Evolutionary conservation across 2,113 vertebrate species (phyloP).

Genomic region (Dipodomys spectabilis): DNA sequence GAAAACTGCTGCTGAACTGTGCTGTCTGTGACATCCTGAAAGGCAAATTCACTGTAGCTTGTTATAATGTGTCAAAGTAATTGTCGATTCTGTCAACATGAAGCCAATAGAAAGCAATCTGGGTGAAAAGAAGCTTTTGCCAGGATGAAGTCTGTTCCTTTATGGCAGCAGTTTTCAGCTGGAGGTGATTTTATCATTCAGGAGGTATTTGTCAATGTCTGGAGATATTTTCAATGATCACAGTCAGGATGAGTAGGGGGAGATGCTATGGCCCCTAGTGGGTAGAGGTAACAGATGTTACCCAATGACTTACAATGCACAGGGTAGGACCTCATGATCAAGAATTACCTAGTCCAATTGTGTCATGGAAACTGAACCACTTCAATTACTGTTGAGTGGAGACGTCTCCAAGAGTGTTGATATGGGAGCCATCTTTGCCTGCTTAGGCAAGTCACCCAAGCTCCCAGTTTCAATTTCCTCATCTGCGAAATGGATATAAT

Average conservation of each 20-base stretch:
- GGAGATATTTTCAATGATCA: not conserved
- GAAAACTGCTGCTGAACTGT: not conserved
- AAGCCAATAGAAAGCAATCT: not conserved
- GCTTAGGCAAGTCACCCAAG: conserved; percentile 55
- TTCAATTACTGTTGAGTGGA: not conserved
- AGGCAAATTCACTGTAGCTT: not conserved
- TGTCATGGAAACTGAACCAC: not conserved
- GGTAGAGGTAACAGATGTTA: not conserved
- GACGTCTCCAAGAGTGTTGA: not conserved
- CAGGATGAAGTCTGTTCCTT: not conserved
- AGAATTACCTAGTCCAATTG: not conserved
- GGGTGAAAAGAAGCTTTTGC: not conserved
- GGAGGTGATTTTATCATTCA: not conserved
- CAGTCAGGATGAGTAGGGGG: rapidly evolving
- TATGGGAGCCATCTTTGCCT: conserved; percentile 27
- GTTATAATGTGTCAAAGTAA: not conserved
- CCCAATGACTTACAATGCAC: not conserved
- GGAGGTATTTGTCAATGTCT: not conserved
- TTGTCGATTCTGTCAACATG: not conserved
- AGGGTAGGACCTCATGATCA: not conserved
- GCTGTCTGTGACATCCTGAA: not conserved
- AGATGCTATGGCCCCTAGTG: not conserved
- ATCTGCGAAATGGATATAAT: conserved; percentile 68
- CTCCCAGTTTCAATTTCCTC: conserved; percentile 66
- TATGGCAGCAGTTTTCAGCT: not conserved